Evolutionary conservation across 2,888 invertebrate genomes (phyloP), one percentile per base, ranked within the genome.

Genomic region (Agonopterix alstromeriana): DNA sequence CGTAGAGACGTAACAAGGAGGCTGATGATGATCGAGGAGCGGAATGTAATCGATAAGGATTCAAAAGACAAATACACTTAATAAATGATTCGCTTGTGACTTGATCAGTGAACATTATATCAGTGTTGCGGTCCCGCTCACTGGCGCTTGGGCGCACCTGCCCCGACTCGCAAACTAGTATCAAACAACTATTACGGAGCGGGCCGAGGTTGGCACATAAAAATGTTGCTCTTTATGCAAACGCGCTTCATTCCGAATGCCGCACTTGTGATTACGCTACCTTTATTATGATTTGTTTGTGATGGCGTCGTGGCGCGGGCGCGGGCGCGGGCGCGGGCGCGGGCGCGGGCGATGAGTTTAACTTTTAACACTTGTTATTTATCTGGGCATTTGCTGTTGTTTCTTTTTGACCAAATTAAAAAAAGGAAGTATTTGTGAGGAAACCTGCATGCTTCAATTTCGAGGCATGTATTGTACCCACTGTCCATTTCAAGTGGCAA

Each of bases 121-220:
- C 43, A 9, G 43, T 43, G 17, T 43, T 43, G 45, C 45, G 45
- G 45, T 38, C 38, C 38, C 38, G 45, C 36, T 17, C 27, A 2
- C 27, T 9, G 43, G 36, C 17, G 36, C 42, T 17, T 27, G 14
- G 14, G 49, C 52, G 48, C 55, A 56, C 55, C 55, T 54, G 56
- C 42, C 42, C 44, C 40, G 43, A 27, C 49, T 43, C 42, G 42
- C 47, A 47, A 53, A 54, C 54, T 54, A 52, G 44, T 50, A 56
- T 56, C 50, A 56, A 56, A 56, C 56, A 53, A 54, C 49, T 54
- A 56, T 56, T 56, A 56, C 50, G 51, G 42, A 43, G 27, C 43
- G 36, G 27, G 45, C 41, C 47, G 36, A 8, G 9, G 38, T 17
- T 12, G 12, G 36, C 7, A 8, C 38, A 27, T 49, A 52, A 53